Percentiles rank a stretch among this genome's conserved stretches.
Conservation (phyloP, 2,888 invertebrate genomes). For the Drosophila helvetica region DNA sequence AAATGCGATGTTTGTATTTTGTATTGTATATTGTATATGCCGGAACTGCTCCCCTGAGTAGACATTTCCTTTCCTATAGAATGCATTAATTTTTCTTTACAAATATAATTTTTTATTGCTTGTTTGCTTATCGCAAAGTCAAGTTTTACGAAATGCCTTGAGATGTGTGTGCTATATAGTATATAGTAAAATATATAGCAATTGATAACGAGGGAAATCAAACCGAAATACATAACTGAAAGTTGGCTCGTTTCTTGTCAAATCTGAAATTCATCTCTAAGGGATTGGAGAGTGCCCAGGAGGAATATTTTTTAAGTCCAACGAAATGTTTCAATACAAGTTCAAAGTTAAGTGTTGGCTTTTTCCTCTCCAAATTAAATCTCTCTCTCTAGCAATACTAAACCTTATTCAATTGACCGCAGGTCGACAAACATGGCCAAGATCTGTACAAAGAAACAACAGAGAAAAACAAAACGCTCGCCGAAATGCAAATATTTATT, state of each 20-base stretch:
- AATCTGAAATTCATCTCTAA: too few relatives aligned
- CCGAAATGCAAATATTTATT: constrained; percentile 70
- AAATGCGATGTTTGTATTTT: background rate
- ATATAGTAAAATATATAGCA: background rate
- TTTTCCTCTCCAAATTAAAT: background rate
- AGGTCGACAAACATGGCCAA: background rate
- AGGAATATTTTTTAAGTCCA: too few relatives aligned
- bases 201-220: background rate
- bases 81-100: background rate
- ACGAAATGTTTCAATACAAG: too few relatives aligned
- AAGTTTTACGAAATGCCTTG: constrained; percentile 11
- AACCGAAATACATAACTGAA: background rate
- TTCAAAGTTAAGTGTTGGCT: too few relatives aligned
- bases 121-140: constrained; percentile 17
- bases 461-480: constrained; percentile 24
- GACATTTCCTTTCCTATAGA: constrained; percentile 25
- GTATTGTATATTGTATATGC: constrained; percentile 12
- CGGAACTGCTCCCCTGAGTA: constrained; percentile 39
- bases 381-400: background rate
- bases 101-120: background rate
- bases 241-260: background rate
- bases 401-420: background rate
- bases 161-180: background rate
- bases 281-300: too few relatives aligned
- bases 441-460: background rate